Evolutionary conservation across 2,113 vertebrate species (phyloP).

Genomic region (Prietella phreatophila): DNA sequence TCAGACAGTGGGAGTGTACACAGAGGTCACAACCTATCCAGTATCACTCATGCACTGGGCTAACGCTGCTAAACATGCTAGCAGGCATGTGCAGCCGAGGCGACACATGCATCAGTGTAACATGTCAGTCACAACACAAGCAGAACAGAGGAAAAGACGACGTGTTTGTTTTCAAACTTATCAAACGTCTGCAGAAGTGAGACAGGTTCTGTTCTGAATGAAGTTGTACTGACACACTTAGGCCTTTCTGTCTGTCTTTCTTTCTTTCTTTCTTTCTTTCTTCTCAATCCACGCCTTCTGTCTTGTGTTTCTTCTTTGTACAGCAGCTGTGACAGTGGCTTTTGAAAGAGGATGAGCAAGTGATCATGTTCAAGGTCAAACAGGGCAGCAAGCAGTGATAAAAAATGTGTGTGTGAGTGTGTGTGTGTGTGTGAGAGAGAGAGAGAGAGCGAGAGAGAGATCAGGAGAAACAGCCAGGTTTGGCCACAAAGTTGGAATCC

Average conservation of each 20-base stretch:
- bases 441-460: constrained; percentile 3
- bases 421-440: constrained; percentile 32
- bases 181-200: constrained; percentile 2
- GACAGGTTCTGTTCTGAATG: background rate
- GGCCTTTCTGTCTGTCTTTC: constrained; percentile 18
- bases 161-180: constrained; percentile 26
- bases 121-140: constrained; percentile 26
- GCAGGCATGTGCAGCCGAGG: constrained; percentile 33
- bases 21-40: constrained; percentile 48
- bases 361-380: constrained; percentile 71
- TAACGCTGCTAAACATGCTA: constrained; percentile 40
- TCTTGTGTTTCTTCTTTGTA: constrained; percentile 57
- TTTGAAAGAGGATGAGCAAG: constrained; percentile 66
- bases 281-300: constrained; percentile 34
- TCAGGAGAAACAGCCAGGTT: constrained; percentile 5
- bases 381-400: constrained; percentile 65
- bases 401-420: constrained; percentile 57
- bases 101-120: constrained; percentile 42
- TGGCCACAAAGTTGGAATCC: constrained; percentile 54
- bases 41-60: constrained; percentile 40
- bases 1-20: constrained; percentile 45
- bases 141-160: constrained; percentile 33
- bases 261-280: background rate
- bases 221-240: background rate
- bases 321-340: constrained; percentile 53